Conservation (phyloP, 2,113 vertebrate genomes). For the Fregetta grallaria region DNA sequence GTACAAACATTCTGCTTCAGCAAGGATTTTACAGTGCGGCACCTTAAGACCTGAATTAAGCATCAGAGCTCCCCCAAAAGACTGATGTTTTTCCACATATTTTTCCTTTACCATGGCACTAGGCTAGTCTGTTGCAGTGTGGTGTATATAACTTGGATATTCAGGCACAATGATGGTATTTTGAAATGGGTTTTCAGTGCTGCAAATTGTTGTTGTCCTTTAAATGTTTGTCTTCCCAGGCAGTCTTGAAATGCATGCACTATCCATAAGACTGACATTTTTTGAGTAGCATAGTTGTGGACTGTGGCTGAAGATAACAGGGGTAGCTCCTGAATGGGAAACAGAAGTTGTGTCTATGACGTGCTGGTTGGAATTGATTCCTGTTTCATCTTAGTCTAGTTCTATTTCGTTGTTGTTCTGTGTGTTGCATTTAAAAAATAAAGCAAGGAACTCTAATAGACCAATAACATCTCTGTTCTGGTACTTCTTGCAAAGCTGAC, state of each 20-base stretch:
- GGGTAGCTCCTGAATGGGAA: neutral
- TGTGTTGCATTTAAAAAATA: neutral
- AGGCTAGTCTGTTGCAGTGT: neutral
- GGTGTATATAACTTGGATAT: neutral
- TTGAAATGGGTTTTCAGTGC: neutral
- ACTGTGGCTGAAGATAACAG: neutral
- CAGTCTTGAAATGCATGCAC: neutral
- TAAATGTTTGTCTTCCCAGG: neutral
- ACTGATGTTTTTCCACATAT: neutral
- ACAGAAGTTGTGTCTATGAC: neutral
- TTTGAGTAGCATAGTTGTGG: neutral
- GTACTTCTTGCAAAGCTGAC: neutral
- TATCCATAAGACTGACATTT: neutral
- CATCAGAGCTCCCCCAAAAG: neutral
- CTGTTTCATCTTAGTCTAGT: neutral
- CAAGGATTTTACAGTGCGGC: neutral
- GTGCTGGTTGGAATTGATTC: neutral
- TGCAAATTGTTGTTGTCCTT: neutral
- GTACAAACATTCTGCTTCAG: neutral
- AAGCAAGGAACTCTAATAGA: neutral
- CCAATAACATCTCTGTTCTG: neutral
- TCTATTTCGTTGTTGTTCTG: neutral
- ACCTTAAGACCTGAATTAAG: neutral
- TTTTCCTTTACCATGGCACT: neutral
- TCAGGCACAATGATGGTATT: neutral